Conservation (phyloP, 2,113 vertebrate species). For the Halichoeres trimaculatus region DNA sequence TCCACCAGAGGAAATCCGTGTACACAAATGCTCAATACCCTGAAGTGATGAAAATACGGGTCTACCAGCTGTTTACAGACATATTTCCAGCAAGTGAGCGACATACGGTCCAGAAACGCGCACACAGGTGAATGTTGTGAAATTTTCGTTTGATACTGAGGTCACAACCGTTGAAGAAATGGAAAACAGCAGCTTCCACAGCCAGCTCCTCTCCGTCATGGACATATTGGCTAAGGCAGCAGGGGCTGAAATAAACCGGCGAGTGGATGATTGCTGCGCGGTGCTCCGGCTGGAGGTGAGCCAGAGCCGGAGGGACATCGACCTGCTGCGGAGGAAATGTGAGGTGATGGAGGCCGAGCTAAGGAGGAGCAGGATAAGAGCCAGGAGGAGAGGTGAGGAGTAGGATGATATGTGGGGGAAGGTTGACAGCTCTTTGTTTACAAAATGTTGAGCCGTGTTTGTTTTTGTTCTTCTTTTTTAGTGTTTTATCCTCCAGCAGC, state of each 20-base stretch:
- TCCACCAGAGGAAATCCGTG: neutral
- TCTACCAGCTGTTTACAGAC: neutral
- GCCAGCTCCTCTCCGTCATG: constrained; percentile 79
- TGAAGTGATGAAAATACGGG: fast-evolving
- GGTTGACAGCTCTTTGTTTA: neutral
- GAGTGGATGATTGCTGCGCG: constrained; percentile 77
- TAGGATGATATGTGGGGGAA: neutral
- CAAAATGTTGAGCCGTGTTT: neutral
- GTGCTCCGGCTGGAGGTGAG: constrained; percentile 76
- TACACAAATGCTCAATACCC: too few species aligned
- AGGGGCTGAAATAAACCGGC: constrained; percentile 75
- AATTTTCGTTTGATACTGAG: neutral
- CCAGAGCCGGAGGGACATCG: constrained; percentile 77
- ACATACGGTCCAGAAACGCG: neutral
- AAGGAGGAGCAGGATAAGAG: constrained; percentile 64
- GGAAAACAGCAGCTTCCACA: constrained; percentile 74
- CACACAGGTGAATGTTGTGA: neutral
- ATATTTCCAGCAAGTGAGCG: neutral
- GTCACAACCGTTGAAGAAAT: constrained; percentile 1
- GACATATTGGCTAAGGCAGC: constrained; percentile 78
- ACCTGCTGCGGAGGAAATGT: constrained; percentile 72
- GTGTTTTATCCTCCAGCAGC: constrained; percentile 34
- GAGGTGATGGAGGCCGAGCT: constrained; percentile 76
- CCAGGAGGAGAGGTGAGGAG: constrained; percentile 65
- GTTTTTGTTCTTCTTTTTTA: neutral